Base-by-base conservation (phyloP, 1,140 invertebrate species). In the Bombus confusus region DNA sequence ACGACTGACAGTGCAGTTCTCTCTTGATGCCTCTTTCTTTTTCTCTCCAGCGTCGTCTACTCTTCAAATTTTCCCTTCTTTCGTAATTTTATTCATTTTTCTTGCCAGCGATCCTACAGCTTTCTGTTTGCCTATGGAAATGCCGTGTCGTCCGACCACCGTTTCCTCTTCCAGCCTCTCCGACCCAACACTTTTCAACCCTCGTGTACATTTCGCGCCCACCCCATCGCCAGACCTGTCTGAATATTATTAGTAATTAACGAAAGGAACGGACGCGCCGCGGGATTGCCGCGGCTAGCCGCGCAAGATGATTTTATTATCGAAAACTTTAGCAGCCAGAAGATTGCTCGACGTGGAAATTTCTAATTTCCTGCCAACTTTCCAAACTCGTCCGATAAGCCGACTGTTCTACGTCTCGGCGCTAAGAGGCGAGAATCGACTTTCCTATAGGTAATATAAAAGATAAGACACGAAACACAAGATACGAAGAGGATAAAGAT, bases 201-300 rank as follows among this genome's bases (percentile, higher is more conserved):
- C 68, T 68, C 80, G 83, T 64, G 83, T 80, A 87, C 79, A 74
- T 83, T 83, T 86, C 79, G 12, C 66, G 43, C 73, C 73, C 62
- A 15, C 41, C 76, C 52, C 62, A 8, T 31, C n/a, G 9, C 66
- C 43, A 39, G 10, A 31, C 66, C 86, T 90, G 93, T 93, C 92
- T 94, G 95, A 95, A 95, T 95, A 94, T 95, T 95, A 95, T 95
- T 95, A 95, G 94, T 95, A 95, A 95, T 95, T 95, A 95, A 93
- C 92, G 91, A 86, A 90, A 93, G 91, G 79, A 80, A 81, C 83
- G 68, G 82, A 72, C 82, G 59, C 59, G 31, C 22, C 25, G 34
- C 28, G 41, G 18, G 22, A 57, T 80, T 39, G 25, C 18, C 10
- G 66, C 41, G 76, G 15, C 1, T 31, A 72, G 57, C 57, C 76